Evolutionary conservation across 2,113 vertebrate genomes (phyloP), one percentile per base, ranked within the genome.

Genomic region (Mus musculus): DNA sequence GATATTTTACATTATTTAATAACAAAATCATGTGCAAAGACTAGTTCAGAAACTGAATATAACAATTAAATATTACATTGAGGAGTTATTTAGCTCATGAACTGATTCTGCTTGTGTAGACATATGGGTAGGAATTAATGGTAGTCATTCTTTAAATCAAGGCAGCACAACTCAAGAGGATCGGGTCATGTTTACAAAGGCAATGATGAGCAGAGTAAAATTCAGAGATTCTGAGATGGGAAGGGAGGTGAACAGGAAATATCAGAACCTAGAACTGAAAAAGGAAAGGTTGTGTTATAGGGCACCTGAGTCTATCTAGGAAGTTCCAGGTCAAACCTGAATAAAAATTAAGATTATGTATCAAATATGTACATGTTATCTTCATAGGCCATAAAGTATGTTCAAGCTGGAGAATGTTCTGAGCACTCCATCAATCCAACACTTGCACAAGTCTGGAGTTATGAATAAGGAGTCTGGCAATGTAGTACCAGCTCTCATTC

Each of bases 381-480:
- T 54, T 72, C 19, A 72, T 72, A 88, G 33, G 4, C 4, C 10
- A 36, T 52, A 91, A 77, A 30, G n/a, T 93, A n/a, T 65, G 85
- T 97, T 98, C 89, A 88, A 97, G 76, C 20, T 91, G 90, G 92
- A 75, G 71, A 95, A 97, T 98, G 86, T 96, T 96, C 96, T 97
- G 94, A 97, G 91, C 81, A 67, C 42, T 81, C 93, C 96, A 98
- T 98, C 97, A 98, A 95, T 97, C 88, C 97, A 97, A 39, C n/a
- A 56, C 93, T 97, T 82, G 39, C 95, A 91, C 61, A 95, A 92
- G 95, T 93, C 81, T 95, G 91, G 90, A 97, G 89, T 98, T 98
- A 97, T 97, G 97, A 98, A 97, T 97, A 98, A 98, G 97, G 96
- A 98, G 72, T 33, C 88, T 71, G 54, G 76, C 96, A 95, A 97